Evolutionary conservation across 1,140 invertebrate species (phyloP).

Genomic region (Platyscapa corneri): DNA sequence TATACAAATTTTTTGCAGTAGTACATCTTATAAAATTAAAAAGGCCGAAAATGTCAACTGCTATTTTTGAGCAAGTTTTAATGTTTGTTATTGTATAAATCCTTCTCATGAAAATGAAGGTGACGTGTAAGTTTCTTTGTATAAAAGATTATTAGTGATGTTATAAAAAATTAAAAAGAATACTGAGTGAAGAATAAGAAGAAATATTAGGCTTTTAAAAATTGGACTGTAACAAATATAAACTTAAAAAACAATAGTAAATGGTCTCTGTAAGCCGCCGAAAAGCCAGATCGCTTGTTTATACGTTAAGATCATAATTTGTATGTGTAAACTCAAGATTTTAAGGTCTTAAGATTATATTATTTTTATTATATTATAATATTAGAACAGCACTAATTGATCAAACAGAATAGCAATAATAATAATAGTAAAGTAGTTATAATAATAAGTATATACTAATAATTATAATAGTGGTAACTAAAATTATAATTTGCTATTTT

Average conservation of each 20-base stretch:
- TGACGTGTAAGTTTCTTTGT: conserved; percentile 21
- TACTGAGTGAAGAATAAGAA: conserved; percentile 38
- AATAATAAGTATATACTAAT: conserved; percentile 10
- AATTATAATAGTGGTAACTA: not conserved
- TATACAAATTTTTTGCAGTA: conserved; percentile 42
- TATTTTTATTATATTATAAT: conserved; percentile 53
- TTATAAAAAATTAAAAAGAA: conserved; percentile 54
- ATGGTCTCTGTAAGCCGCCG: not conserved
- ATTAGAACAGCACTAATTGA: conserved; percentile 27
- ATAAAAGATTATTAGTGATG: conserved; percentile 42
- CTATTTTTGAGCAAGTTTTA: conserved; percentile 39
- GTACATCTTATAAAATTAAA: conserved; percentile 17
- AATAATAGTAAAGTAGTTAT: conserved; percentile 8
- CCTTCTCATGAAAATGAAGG: conserved; percentile 20
- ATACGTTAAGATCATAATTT: conserved; percentile 66
- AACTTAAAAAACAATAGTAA: conserved; percentile 36
- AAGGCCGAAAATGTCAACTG: conserved; percentile 4
- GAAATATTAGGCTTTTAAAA: conserved; percentile 62
- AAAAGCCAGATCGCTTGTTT: conserved; percentile 63
- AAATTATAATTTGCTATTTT: not conserved
- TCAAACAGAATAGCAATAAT: not conserved
- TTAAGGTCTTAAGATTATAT: conserved; percentile 54
- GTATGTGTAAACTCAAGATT: conserved; percentile 57
- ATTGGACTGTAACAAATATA: conserved; percentile 63
- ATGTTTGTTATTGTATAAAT: conserved; percentile 32